phyloP scores from a whole-genome alignment of 2,113 vertebrate species.

The Eurypyga helias region DNA sequence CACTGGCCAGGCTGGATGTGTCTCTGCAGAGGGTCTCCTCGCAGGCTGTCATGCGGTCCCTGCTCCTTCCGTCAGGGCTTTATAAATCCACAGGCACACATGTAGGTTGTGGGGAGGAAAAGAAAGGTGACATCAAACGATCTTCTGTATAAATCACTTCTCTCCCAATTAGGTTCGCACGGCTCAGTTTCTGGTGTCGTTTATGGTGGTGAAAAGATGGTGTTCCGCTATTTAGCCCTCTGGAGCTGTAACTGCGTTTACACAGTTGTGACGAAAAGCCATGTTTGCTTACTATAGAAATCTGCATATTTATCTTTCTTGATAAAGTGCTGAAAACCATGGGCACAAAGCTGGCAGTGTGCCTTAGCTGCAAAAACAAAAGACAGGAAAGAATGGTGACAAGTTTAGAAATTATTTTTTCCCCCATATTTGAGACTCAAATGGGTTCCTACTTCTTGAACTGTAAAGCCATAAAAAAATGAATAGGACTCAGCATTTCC shows the following conservation, averaged over 20 bases:
- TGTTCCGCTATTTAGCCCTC: background rate
- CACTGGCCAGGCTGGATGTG: background rate
- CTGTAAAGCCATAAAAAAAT: background rate
- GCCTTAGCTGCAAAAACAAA: background rate
- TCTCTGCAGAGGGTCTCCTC: conserved; percentile 37
- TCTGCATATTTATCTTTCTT: background rate
- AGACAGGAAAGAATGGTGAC: background rate
- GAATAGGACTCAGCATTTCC: background rate
- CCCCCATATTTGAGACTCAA: background rate
- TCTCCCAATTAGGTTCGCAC: background rate
- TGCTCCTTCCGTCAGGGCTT: background rate
- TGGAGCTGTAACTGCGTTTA: background rate
- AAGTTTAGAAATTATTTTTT: background rate
- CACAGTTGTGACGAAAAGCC: background rate
- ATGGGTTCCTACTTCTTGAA: background rate
- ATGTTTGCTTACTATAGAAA: background rate
- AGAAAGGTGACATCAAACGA: background rate
- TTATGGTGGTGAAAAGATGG: background rate
- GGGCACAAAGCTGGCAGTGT: background rate
- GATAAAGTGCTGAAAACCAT: background rate
- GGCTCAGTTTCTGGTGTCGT: background rate
- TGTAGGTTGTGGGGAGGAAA: background rate
- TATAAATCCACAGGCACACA: background rate
- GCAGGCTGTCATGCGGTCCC: conserved; percentile 1
- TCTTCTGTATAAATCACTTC: background rate